These are phyloP conservation scores for Anthoscopus minutus DNA, from an alignment of 2,113 vertebrate species.

Conservation along the genomic window DNA sequence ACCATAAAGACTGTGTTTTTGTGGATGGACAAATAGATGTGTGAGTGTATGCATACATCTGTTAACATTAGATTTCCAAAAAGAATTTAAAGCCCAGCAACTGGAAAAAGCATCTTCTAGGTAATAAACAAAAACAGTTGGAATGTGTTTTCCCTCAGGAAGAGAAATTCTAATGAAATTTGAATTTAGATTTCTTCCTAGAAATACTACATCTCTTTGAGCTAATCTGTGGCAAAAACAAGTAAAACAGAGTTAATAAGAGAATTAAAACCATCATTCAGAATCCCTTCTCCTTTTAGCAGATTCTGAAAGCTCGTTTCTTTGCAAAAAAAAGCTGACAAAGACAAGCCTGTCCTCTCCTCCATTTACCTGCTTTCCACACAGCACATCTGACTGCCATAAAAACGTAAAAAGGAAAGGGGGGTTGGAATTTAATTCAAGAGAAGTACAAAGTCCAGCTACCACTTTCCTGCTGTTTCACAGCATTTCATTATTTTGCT, in stretches of 20 bases:
- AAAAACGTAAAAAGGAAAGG: conserved; percentile 52
- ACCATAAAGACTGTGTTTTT: neutral
- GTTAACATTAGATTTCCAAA: neutral
- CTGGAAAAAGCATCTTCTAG: conserved; percentile 11
- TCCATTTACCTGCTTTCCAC: conserved; percentile 65
- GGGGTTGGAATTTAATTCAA: conserved; percentile 71
- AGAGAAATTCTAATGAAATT: conserved; percentile 31
- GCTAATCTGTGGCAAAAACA: conserved; percentile 49
- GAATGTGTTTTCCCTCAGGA: neutral
- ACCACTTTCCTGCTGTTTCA: conserved; percentile 74
- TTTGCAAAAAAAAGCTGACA: conserved; percentile 62
- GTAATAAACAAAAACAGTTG: neutral
- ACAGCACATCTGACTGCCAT: conserved; percentile 60
- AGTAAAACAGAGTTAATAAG: conserved; percentile 14
- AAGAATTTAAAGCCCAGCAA: conserved; percentile 32
- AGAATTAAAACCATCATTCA: neutral
- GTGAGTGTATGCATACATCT: neutral
- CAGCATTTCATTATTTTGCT: conserved; percentile 81
- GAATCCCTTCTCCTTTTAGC: conserved; percentile 43
- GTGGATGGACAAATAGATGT: neutral
- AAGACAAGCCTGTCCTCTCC: conserved; percentile 50
- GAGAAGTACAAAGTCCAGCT: conserved; percentile 71
- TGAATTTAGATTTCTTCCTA: conserved; percentile 6
- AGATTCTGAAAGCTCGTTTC: conserved; percentile 52
- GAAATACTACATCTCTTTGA: neutral